Conservation (phyloP, 2,797 vertebrate genomes). For the Linurgus olivaceus region DNA sequence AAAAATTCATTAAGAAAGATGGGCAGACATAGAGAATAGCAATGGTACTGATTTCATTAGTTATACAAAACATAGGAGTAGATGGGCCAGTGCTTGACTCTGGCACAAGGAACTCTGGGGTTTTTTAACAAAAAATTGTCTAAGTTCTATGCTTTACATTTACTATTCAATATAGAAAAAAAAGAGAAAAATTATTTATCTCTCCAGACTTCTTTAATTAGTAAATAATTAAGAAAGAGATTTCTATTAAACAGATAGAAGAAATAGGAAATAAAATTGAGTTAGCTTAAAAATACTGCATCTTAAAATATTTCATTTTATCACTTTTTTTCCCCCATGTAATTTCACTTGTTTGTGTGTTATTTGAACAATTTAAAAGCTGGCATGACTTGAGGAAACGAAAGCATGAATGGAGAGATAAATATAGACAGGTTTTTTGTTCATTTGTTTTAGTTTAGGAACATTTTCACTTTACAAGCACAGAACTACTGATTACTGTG, state of each 20-base stretch:
- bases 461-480: not conserved
- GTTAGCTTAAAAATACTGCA: not conserved
- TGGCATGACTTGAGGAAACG: not conserved
- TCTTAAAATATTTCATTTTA: not conserved
- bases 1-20: not conserved
- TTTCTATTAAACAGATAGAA: not conserved
- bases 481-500: not conserved
- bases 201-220: not conserved
- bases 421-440: accelerated
- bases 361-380: not conserved
- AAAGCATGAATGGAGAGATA: not conserved
- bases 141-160: not conserved
- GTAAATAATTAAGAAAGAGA: not conserved
- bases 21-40: not conserved
- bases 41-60: not conserved
- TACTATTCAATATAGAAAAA: not conserved
- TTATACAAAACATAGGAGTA: not conserved
- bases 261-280: not conserved
- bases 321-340: not conserved
- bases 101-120: not conserved
- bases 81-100: not conserved
- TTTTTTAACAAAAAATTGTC: not conserved
- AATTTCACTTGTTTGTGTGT: not conserved
- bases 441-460: not conserved
- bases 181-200: not conserved